Conservation (phyloP, 2,797 vertebrate species). For the Spea hammondii region DNA sequence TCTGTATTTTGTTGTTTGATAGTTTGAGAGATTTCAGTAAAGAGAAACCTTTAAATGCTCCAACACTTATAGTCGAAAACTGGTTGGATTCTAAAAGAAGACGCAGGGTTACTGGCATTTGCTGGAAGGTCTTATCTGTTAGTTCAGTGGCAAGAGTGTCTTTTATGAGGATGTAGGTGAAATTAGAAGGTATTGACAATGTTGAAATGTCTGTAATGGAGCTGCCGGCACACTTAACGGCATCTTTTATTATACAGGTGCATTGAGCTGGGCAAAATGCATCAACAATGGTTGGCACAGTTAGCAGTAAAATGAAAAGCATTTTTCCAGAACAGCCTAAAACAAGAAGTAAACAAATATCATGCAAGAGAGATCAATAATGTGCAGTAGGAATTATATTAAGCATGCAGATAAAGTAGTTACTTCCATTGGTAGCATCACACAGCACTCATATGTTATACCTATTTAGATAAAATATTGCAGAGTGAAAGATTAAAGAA, state of each 20-base stretch:
- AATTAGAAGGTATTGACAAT: slow-evolving; percentile 61
- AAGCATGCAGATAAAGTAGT: no score
- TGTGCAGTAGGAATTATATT: no score
- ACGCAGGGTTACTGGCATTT: slow-evolving; percentile 66
- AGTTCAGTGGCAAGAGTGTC: slow-evolving; percentile 61
- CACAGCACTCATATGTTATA: no score
- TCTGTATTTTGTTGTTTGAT: slow-evolving; percentile 68
- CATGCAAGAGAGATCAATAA: neutral
- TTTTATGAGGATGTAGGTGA: slow-evolving; percentile 65
- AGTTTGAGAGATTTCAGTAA: slow-evolving; percentile 75
- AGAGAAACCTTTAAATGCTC: slow-evolving; percentile 70
- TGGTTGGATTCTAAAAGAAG: slow-evolving; percentile 71
- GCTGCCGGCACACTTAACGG: slow-evolving; percentile 53
- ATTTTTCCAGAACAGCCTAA: slow-evolving; percentile 1
- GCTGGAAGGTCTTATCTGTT: slow-evolving; percentile 66
- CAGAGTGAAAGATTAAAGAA: no score
- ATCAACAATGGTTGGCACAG: slow-evolving; percentile 54
- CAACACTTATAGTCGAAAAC: slow-evolving; percentile 71
- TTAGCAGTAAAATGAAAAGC: slow-evolving; percentile 52
- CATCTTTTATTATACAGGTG: slow-evolving; percentile 55
- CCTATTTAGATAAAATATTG: no score
- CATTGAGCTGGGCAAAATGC: slow-evolving; percentile 62
- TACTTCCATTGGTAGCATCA: no score
- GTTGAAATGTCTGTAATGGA: slow-evolving; percentile 55
- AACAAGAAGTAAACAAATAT: slow-evolving; percentile 6